A percentile compares a stretch with the other conserved stretches of the same genome.
These are phyloP conservation scores for Saiga tatarica DNA, from an alignment of 2,113 vertebrate genomes.

Conservation along the genomic window DNA sequence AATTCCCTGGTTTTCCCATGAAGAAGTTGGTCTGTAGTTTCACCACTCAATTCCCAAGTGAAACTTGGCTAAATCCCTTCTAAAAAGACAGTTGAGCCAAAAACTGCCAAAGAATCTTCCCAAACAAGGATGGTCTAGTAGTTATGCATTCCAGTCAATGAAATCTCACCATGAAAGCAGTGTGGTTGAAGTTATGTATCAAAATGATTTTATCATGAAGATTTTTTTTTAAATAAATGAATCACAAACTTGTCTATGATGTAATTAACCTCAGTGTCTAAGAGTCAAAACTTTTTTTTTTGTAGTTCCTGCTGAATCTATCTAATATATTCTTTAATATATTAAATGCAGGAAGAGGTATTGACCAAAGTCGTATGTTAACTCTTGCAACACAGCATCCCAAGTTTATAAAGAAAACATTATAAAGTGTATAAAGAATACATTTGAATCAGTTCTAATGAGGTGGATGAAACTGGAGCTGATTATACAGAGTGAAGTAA, in stretches of 20 bases:
- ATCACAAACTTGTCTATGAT: background rate
- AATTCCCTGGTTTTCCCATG: background rate
- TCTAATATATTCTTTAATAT: background rate
- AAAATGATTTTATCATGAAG: background rate
- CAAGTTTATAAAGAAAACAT: background rate
- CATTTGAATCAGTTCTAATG: too few species aligned
- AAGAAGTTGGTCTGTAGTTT: background rate
- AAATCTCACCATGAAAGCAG: background rate
- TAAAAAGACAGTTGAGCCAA: conserved; percentile 39
- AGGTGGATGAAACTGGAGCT: too few species aligned
- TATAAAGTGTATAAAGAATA: too few species aligned
- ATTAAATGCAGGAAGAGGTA: background rate
- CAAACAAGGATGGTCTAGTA: background rate
- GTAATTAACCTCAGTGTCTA: background rate
- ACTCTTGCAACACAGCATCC: background rate
- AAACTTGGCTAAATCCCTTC: background rate
- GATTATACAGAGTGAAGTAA: too few species aligned
- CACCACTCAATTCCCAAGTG: background rate
- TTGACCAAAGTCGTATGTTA: background rate
- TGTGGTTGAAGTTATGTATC: background rate
- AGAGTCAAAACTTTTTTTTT: background rate
- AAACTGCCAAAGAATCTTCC: conserved; percentile 66
- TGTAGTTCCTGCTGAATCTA: background rate
- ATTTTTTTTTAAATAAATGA: background rate
- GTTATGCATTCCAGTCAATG: background rate